Evolutionary conservation across 2,113 vertebrate genomes (phyloP).

Genomic region (Sciurus niger): DNA sequence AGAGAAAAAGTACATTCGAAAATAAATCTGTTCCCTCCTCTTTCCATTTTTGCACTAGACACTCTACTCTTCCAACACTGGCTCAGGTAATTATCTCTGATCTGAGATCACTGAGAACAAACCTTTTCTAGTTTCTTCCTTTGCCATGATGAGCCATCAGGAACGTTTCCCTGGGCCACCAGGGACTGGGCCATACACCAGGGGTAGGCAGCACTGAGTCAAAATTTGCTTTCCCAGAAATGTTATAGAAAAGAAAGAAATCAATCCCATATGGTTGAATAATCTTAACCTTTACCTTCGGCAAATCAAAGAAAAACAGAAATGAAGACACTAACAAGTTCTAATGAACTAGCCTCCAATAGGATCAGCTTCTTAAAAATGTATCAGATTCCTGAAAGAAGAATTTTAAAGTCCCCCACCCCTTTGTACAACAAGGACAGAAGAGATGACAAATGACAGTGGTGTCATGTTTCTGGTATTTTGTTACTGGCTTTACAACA

Average conservation of each 20-base stretch:
- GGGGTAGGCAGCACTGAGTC: not conserved
- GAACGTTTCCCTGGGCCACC: not conserved
- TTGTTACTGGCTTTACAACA: too few species aligned
- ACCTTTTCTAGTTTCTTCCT: not conserved
- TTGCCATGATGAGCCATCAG: not conserved
- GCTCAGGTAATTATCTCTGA: not conserved
- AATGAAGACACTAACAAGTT: not conserved
- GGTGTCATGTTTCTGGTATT: not conserved
- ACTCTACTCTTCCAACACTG: not conserved
- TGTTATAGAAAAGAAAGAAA: slow-evolving; percentile 14
- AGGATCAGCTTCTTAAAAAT: not conserved
- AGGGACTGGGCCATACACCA: not conserved
- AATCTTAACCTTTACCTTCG: slow-evolving; percentile 16
- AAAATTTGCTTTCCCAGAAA: slow-evolving; percentile 16
- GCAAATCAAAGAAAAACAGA: slow-evolving; percentile 54
- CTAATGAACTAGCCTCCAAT: not conserved
- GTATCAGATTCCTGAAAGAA: not conserved
- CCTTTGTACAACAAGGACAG: not conserved
- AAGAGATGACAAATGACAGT: not conserved
- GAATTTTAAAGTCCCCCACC: not conserved
- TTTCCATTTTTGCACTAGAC: not conserved
- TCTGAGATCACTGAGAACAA: not conserved
- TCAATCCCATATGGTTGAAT: not conserved
- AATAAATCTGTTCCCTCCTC: not conserved
- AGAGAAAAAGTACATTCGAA: not conserved